Evolutionary conservation across 2,888 invertebrate genomes (phyloP).

Genomic region (Ferdinandea cuprea): DNA sequence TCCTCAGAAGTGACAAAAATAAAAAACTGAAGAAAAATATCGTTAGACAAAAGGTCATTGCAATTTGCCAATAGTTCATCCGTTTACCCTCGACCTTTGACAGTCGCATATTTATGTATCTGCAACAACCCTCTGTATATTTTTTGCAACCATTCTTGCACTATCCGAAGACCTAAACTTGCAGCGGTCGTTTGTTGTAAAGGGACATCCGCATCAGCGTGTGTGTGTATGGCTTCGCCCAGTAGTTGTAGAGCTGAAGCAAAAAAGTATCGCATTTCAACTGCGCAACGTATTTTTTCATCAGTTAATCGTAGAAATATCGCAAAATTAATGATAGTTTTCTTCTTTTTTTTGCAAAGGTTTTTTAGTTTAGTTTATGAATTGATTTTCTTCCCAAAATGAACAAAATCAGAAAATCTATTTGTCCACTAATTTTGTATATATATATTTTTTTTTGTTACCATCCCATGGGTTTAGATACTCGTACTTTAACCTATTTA

Average conservation of each 20-base stretch:
- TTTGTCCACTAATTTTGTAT: conserved; percentile 29
- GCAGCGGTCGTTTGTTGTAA: conserved; percentile 26
- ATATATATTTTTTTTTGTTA: too few relatives aligned
- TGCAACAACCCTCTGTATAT: not conserved
- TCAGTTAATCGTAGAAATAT: conserved; percentile 44
- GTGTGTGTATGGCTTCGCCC: conserved; percentile 61
- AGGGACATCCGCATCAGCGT: conserved; percentile 30
- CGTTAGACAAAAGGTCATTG: conserved; percentile 60
- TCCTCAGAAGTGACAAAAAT: conserved; percentile 10
- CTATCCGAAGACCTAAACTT: conserved; percentile 8
- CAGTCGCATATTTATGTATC: conserved; percentile 11
- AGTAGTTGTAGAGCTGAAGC: conserved; percentile 23
- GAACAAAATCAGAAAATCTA: conserved; percentile 25
- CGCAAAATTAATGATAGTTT: conserved; percentile 51
- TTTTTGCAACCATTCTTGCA: conserved; percentile 21
- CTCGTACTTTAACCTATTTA: conserved; percentile 53
- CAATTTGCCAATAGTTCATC: conserved; percentile 74
- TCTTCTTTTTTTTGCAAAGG: too few relatives aligned
- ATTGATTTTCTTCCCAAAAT: conserved; percentile 31
- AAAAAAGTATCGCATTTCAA: conserved; percentile 71
- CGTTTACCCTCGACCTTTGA: conserved; percentile 73
- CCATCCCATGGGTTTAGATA: conserved; percentile 22
- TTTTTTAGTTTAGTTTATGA: conserved; percentile 6
- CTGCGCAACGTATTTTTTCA: conserved; percentile 62
- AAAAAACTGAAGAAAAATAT: conserved; percentile 31